Percentiles rank a stretch among this genome's conserved stretches.
Conservation (phyloP, 2,888 invertebrate species). For the Drosophila cognata region DNA sequence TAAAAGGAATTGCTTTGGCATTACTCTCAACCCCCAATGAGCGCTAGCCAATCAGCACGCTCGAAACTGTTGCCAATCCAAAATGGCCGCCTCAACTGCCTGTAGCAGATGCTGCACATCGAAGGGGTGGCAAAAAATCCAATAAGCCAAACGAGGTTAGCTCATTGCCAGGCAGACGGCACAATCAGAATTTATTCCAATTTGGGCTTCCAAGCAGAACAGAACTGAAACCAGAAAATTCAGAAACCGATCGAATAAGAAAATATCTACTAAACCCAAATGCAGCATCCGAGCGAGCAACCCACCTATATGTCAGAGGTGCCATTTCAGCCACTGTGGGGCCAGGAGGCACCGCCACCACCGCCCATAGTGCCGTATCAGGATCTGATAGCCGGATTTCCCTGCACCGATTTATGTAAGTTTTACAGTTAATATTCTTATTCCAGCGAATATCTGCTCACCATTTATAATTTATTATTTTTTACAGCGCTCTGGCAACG, state of each 20-base stretch:
- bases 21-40: background rate
- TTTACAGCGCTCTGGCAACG: constrained; percentile 86
- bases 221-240: constrained; percentile 53
- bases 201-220: constrained; percentile 72
- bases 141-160: constrained; percentile 59
- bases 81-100: constrained; percentile 68
- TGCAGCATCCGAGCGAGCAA: constrained; percentile 83
- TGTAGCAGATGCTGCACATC: constrained; percentile 32
- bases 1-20: background rate
- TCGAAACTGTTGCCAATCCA: constrained; percentile 74
- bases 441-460: background rate
- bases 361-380: constrained; percentile 88
- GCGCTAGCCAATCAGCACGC: constrained; percentile 65
- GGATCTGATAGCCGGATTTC: constrained; percentile 90
- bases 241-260: constrained; percentile 18
- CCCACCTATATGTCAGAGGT: constrained; percentile 84
- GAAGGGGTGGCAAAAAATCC: constrained; percentile 64
- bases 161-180: constrained; percentile 26
- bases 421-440: background rate
- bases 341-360: constrained; percentile 86
- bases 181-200: constrained; percentile 63
- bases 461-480: background rate
- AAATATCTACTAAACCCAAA: constrained; percentile 26
- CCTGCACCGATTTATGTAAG: constrained; percentile 88
- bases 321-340: constrained; percentile 84